Evolutionary conservation across 35 echinoderm and acorn worm species (phyloP), one percentile per base, ranked within the genome.

Genomic region (Acanthaster planci): DNA sequence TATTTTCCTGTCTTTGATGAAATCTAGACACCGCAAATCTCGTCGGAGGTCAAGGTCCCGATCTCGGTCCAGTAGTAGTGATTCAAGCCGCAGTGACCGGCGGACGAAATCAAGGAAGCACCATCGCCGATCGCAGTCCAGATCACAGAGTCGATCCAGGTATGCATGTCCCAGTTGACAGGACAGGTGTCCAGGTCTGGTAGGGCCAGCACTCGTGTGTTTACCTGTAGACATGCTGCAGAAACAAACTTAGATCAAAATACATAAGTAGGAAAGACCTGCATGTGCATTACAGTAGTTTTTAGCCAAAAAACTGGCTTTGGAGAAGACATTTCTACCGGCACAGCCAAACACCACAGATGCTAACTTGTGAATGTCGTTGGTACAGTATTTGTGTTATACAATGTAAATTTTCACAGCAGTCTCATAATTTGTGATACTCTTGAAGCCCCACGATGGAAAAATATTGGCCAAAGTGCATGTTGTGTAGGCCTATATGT

Each of bases 11-110:
- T 72, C 9, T 31, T 7, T 29, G 22, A 4, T 72, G 22, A 26
- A 14, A 0, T 12, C 4, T 29, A 72, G 64, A 35, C 64, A 72
- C 30, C 64, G 64, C 26, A 72, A 72, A 34, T 21, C 64, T 72
- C 64, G 34, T 26, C 64, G 64, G 64, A 72, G 64, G 29, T 72
- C 64, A 5, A 21, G 64, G 14, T 72, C 64, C 30, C 18, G 64
- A 72, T 72, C 64, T 31, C n/a, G n/a, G 64, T 72, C 64, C 22
- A 72, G 64, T 72, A 72, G 64, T 26, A 72, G 64, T 29, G 64
- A 72, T 72, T 72, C 64, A 14, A 72, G 26, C 23, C 64, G 29
- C 23, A 72, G 26, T 9, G 64, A 72, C 64, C 23, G 64, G 34
- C 22, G 64, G 34, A 72, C 8, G 10, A 72, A 72, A 72, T 72